Conservation (phyloP, 2,797 vertebrate genomes). For the Geotrypetes seraphini region DNA sequence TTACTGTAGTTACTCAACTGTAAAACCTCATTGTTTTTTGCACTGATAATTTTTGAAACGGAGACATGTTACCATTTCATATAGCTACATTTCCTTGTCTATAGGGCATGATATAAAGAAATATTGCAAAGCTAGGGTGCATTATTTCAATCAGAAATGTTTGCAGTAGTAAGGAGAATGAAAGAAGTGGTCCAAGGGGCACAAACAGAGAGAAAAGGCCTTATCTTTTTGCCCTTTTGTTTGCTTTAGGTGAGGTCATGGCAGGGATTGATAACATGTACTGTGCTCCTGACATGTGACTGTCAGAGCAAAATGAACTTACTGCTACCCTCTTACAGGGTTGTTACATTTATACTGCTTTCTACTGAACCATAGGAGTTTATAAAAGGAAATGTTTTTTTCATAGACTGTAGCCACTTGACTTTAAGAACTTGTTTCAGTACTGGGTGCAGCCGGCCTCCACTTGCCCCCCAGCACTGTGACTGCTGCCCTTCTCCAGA, state of each 20-base stretch:
- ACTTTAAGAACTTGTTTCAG: constrained; percentile 38
- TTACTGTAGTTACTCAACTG: constrained; percentile 71
- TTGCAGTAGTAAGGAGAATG: constrained; percentile 25
- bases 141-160: constrained; percentile 20
- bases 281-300: too few relatives aligned
- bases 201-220: constrained; percentile 37
- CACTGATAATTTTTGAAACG: constrained; percentile 67
- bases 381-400: constrained; percentile 38
- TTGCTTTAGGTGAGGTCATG: too few relatives aligned
- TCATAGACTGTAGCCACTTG: constrained; percentile 43
- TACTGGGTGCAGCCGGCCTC: constrained; percentile 38
- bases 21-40: constrained; percentile 76
- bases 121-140: constrained; percentile 32
- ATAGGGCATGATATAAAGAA: constrained; percentile 42
- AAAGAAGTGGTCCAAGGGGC: constrained; percentile 9
- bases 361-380: constrained; percentile 42
- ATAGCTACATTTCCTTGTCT: constrained; percentile 37
- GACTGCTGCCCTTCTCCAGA: constrained; percentile 39
- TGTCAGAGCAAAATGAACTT: too few relatives aligned
- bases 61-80: constrained; percentile 61
- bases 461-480: constrained; percentile 52
- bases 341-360: constrained; percentile 40
- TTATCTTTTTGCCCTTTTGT: constrained; percentile 27
- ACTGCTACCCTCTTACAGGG: constrained; percentile 1
- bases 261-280: too few relatives aligned